Base-by-base conservation (phyloP, 1,140 invertebrate genomes). In the Gerris buenoi region DNA sequence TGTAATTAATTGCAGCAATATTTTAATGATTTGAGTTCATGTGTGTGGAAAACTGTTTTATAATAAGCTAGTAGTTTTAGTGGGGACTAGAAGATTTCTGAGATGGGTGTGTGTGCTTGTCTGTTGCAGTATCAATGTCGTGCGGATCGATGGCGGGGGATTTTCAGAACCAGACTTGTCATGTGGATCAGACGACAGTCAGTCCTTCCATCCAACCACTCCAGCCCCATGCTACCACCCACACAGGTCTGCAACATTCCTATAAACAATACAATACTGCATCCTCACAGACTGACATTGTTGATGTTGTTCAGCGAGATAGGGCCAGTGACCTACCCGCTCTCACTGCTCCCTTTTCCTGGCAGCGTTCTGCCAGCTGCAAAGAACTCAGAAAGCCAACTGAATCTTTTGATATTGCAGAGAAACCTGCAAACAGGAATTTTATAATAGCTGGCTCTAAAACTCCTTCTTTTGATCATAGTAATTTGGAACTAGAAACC, bases 321-420 rank as follows among this genome's bases (percentile, higher is more conserved):
- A 65, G 67, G 15, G 60, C 69, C 15, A 26, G 68, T 72, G 1
- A 77, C 73, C 27, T 75, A 71, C 27, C 76, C 75, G 73, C 75
- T 72, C 33, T 46, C 18, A 63, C 67, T 14, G 76, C 76, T 69
- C 77, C 80, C 65, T 80, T 82, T 72, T 77, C 84, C 27, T 87
- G 85, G 85, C 83, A 87, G 65, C 86, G 88, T 72, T 89, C 87
- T 74, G 85, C 87, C 70, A 88, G 86, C 72, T 90, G 88, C 78
- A 74, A 75, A 68, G 74, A 75, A 26, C 70, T 75, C 22, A 66
- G 64, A 60, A 66, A 70, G 66, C 28, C 66, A 58, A 57, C 29
- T 27, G 65, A 65, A 67, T 22, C 27, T 28, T 22, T 60, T 65
- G 33, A 61, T 23, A 29, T 67, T 59, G 58, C 56, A 26, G 68